phyloP scores from a whole-genome alignment of 1,140 invertebrate genomes.

The Hyposmocoma kahamanoa region DNA sequence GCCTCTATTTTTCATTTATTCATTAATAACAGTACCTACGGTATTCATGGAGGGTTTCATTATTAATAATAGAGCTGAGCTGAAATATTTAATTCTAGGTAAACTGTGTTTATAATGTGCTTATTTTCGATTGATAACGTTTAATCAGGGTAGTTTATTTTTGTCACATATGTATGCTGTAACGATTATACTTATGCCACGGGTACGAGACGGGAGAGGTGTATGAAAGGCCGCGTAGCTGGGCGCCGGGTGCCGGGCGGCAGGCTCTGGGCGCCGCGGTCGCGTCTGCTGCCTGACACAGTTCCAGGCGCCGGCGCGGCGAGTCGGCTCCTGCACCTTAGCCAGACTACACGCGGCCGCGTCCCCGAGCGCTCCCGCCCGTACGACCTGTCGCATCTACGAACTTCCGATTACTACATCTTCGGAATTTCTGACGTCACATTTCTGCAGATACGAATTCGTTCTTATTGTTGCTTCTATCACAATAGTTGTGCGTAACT shows the following conservation, averaged over 20 bases:
- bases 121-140: no score
- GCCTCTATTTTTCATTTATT: no score
- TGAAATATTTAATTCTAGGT: no score
- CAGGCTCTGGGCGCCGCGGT: constrained; percentile 45
- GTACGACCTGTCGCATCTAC: constrained; percentile 14
- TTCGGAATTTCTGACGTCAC: constrained; percentile 24
- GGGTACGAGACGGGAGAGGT: constrained; percentile 38
- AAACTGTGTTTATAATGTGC: no score
- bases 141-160: no score
- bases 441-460: constrained; percentile 11
- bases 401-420: no score
- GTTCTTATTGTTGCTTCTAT: constrained; percentile 34
- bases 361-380: constrained; percentile 41
- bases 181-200: constrained; percentile 60
- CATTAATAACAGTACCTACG: no score
- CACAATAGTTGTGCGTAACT: constrained; percentile 49
- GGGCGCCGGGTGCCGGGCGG: constrained; percentile 13
- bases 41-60: no score
- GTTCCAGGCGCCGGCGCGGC: constrained; percentile 67
- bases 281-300: constrained; percentile 40
- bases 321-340: constrained; percentile 42
- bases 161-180: constrained; percentile 27
- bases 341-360: constrained; percentile 64
- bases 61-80: no score
- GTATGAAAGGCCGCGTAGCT: constrained; percentile 45